Percentiles rank a stretch among this genome's conserved stretches.
phyloP scores from a whole-genome alignment of 2,888 invertebrate genomes.

The Pollenia angustigena region DNA sequence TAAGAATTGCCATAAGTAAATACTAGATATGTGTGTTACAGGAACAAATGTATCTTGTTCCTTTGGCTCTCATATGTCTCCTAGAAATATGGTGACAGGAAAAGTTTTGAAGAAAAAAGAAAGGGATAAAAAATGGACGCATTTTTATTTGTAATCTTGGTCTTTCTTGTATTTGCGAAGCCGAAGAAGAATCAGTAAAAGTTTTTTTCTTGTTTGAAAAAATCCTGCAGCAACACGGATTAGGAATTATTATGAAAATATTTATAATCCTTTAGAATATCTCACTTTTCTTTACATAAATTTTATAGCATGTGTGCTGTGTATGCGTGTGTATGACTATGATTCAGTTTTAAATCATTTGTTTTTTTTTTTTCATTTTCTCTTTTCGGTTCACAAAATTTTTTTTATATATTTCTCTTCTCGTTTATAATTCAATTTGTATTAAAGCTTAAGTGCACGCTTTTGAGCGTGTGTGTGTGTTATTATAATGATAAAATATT shows the following conservation, averaged over 20 bases:
- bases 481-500: not conserved
- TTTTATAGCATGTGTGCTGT: not conserved
- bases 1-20: too few species aligned
- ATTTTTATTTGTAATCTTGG: not conserved
- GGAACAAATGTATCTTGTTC: too few species aligned
- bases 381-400: not conserved
- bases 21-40: too few species aligned
- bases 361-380: not conserved
- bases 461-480: not conserved
- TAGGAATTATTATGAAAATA: conserved; percentile 33
- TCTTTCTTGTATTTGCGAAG: not conserved
- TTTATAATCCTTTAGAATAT: conserved; percentile 29
- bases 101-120: too few species aligned
- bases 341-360: not conserved
- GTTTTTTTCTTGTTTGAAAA: not conserved
- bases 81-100: too few species aligned
- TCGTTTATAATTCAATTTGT: conserved; percentile 25
- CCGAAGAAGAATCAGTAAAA: conserved; percentile 5
- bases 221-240: not conserved
- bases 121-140: too few species aligned
- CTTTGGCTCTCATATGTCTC: too few species aligned
- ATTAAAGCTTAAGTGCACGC: not conserved
- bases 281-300: not conserved
- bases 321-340: not conserved
- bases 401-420: not conserved